Evolutionary conservation across 2,888 invertebrate genomes (phyloP), one percentile per base, ranked within the genome.

Genomic region (Mimumesa dahlbomi): DNA sequence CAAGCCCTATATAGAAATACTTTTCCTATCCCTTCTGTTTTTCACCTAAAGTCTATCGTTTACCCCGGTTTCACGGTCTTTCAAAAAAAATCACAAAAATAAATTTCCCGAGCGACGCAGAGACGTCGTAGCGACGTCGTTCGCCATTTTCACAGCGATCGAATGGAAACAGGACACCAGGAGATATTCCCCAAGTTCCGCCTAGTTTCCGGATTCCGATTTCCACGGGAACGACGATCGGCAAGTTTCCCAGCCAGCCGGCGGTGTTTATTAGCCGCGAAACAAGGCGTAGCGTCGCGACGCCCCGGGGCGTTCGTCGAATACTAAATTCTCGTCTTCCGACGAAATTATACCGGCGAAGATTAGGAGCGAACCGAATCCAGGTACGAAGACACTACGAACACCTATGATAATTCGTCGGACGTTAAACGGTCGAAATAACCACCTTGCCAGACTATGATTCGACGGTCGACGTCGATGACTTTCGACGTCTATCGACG

Each of bases 241-340:
- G 45, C 58, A 54, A 77, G 76, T 77, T 76, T 73, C 77, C 40
- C 36, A 19, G 11, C n/a, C 11, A 16, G 4, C 43, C 22, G 45
- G 31, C 56, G 34, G 59, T 69, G 79, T 81, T 81, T 81, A 81
- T 81, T 79, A 81, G 74, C 76, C 73, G 66, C 71, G 69, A 76
- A 69, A 65, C 76, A 65, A 72, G 66, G 53, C 48, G 63, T 52
- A 34, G 50, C 49, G 43, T 4, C 50, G 45, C 58, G 59, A 65
- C 36, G 57, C 63, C 59, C 25, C 46, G 34, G 38, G 65, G 63
- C 59, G 64, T 78, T 78, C 79, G 65, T 63, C 68, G 71, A 78
- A 71, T 74, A 71, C 62, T 67, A 61, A 77, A 72, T 53, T 58
- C n/a, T n/a, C n/a, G 58, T 59, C 58, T 64, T 62, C 53, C 22